Base-by-base conservation (phyloP, 2,797 vertebrate genomes). In the Hydrocynus forskahlii region DNA sequence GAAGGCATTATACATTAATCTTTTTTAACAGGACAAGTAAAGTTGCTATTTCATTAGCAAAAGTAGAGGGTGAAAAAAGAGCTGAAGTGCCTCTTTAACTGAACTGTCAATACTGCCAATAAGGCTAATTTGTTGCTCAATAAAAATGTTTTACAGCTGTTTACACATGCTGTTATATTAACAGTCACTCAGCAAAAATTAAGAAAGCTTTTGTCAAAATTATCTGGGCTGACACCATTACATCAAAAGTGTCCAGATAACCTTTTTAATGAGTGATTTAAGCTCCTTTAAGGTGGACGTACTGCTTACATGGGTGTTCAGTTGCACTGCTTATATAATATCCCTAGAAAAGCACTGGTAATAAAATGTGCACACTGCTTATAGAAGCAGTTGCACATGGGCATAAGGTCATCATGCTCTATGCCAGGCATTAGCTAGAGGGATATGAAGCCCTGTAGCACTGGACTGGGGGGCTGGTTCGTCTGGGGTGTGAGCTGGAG, bases 81-180 rank as follows among this genome's bases (percentile, higher is more conserved):
- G 35, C 19, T 50, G 13, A 16, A 55, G 57, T 25, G 45, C 63
- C 5, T 2, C 5, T 84, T 69, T 78, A 77, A 84, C 52, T 21
- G 48, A 71, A 72, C 14, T 38, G 69, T 75, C 73, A 75, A 72
- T 82, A 55, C 62, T 72, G 23, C 79, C 29, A 75, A 71, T 48
- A 43, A 25, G 67, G 70, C 60, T 64, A 23, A 71, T 81, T 38
- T 75, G 35, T 45, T 9, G 38, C 23, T 48, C 57, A 75, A 75
- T 74, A 66, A 74, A 80, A 69, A 63, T 45, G 13, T 66, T 60
- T 66, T 38, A 68, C 59, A 68, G 50, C 6, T 63, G 4, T 43
- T 68, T 75, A 55, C 19, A 54, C 21, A 52, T 66, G n/a, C 55
- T 52, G 45, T 64, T 69, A 70, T 64, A 68, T 70, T 59, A 68